Base-by-base conservation (phyloP, 2,113 vertebrate species). In the Vanacampus margaritifer region DNA sequence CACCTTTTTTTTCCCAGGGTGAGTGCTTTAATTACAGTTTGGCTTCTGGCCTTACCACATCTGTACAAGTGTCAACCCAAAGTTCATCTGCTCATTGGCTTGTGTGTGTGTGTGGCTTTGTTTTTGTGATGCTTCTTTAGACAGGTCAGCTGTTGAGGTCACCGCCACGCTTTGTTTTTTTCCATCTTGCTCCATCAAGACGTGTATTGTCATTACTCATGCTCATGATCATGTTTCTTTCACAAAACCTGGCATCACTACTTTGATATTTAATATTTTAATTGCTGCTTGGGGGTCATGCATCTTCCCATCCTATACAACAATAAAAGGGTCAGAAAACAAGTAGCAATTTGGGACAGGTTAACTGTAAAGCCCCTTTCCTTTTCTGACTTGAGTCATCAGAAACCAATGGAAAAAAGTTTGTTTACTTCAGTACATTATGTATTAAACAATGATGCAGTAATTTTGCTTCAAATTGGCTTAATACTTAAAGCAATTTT, bases 11-110 rank as follows among this genome's bases (percentile, higher is more conserved):
- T 88, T 89, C 83, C 84, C 78, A 83, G 88, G 89, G 87, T 86
- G 84, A 89, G 80, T 81, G 81, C 89, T 92, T 93, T 94, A 94
- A 95, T 95, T 94, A 92, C 91, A 89, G 88, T 79, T 75, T 79
- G 79, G 89, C 86, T 91, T 81, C 87, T 88, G 89, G 88, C 84
- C 77, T 76, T 80, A 83, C 62, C 90, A 86, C 91, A 91, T 88
- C 86, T 84, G 83, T 90, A 91, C 91, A 91, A 90, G 92, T 90
- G 93, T 92, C 91, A 91, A 88, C 84, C 79, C 83, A 90, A 86
- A 91, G 90, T 90, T 91, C 89, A 86, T 57, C 64, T 79, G 87
- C 91, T 89, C 48, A 51, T 51, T 21, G n/a, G 21, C 80, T 83
- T 85, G 83, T 79, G 84, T 80, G 81, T 73, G 78, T n/a, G 43